Percentiles rank a stretch among this genome's conserved stretches.
Evolutionary conservation across 2,113 vertebrate genomes (phyloP).

Genomic region (Pholis gunnellus): DNA sequence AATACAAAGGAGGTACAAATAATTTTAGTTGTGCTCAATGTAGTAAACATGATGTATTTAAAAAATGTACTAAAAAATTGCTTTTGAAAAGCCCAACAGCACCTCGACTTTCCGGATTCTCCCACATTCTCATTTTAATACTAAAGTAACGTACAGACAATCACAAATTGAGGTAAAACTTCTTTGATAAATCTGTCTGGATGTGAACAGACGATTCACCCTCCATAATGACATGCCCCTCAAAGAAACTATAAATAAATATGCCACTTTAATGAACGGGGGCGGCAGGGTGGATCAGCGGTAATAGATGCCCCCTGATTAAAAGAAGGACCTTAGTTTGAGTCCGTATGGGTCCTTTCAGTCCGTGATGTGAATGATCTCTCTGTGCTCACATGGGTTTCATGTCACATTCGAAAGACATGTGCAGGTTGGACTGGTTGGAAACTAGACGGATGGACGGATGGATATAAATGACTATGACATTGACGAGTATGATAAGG

Average conservation of each 20-base stretch:
- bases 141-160: neutral
- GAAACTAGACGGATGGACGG: neutral
- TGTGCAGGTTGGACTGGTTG: neutral
- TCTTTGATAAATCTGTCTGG: neutral
- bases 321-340: constrained; percentile 2
- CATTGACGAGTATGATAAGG: neutral
- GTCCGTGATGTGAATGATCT: neutral
- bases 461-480: constrained; percentile 19
- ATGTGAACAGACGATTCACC: neutral
- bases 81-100: neutral
- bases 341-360: neutral
- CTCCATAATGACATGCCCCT: neutral
- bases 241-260: constrained; percentile 6
- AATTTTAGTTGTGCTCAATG: neutral
- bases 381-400: neutral
- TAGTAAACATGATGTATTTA: neutral
- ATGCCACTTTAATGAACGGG: neutral
- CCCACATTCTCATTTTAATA: neutral
- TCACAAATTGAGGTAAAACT: too few relatives aligned
- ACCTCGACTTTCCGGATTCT: neutral
- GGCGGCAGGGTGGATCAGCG: neutral
- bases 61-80: neutral
- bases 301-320: neutral
- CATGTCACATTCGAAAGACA: neutral
- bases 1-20: neutral